phyloP scores from a whole-genome alignment of 2,888 invertebrate species.

The Diaperis boleti region DNA sequence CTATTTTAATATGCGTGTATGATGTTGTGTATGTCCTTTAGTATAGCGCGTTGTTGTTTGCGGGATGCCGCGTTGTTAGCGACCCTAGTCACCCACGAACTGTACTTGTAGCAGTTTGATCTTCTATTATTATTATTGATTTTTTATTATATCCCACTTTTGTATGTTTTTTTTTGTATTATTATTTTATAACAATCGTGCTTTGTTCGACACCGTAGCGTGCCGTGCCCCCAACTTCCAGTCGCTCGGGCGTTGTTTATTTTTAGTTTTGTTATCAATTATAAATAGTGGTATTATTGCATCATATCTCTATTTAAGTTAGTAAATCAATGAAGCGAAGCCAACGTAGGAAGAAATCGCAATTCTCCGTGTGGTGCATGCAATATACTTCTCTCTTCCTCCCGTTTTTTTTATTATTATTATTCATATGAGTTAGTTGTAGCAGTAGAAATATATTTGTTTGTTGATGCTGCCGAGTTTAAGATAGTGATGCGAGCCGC shows the following conservation, averaged over 20 bases:
- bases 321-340: constrained; percentile 44
- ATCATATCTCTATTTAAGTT: constrained; percentile 54
- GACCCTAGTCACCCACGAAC: constrained; percentile 66
- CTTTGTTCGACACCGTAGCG: constrained; percentile 57
- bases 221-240: constrained; percentile 62
- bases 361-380: constrained; percentile 64
- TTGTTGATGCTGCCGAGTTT: constrained; percentile 69
- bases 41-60: constrained; percentile 66
- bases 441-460: constrained; percentile 63
- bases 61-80: constrained; percentile 67
- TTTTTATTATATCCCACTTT: constrained; percentile 49
- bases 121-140: constrained; percentile 50
- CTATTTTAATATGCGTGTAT: constrained; percentile 67
- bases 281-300: constrained; percentile 54
- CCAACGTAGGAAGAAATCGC: constrained; percentile 41
- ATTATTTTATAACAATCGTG: constrained; percentile 47
- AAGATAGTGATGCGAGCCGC: constrained; percentile 61
- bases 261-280: constrained; percentile 59
- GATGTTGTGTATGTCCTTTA: constrained; percentile 66
- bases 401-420: constrained; percentile 46
- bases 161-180: constrained; percentile 37
- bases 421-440: constrained; percentile 61
- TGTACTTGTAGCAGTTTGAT: constrained; percentile 54
- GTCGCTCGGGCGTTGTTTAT: constrained; percentile 58
- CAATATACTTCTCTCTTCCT: constrained; percentile 59